phyloP scores from a whole-genome alignment of 2,797 vertebrate species.

The Phaenicophaeus curvirostris region DNA sequence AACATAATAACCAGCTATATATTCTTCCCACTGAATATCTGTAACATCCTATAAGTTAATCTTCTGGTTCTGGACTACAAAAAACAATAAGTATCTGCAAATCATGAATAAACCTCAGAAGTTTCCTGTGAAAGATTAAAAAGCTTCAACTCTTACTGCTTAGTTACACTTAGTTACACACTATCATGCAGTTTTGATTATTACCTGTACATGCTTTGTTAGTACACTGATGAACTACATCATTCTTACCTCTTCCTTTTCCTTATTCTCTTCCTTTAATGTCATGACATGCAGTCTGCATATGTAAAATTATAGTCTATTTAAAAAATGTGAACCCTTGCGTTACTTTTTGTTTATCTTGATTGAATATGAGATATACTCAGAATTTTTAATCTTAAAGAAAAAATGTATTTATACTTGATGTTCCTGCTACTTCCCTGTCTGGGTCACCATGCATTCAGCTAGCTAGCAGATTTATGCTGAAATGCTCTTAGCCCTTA shows the following conservation, averaged over 20 bases:
- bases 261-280: too few relatives aligned
- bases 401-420: neutral
- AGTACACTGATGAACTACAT: neutral
- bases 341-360: neutral
- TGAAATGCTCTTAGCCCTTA: neutral
- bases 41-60: neutral
- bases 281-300: neutral
- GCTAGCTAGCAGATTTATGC: neutral
- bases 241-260: neutral
- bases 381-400: neutral
- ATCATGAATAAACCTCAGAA: neutral
- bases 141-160: neutral
- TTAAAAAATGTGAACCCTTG: neutral
- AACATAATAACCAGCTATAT: neutral
- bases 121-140: neutral
- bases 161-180: neutral
- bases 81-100: neutral
- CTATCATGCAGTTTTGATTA: neutral
- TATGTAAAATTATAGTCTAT: neutral
- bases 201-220: neutral
- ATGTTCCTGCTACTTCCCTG: neutral
- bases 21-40: neutral
- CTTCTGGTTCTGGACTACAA: neutral
- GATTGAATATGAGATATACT: neutral
- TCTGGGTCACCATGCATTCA: neutral